phyloP scores from a whole-genome alignment of 2,797 vertebrate species.

The Erethizon dorsatum region DNA sequence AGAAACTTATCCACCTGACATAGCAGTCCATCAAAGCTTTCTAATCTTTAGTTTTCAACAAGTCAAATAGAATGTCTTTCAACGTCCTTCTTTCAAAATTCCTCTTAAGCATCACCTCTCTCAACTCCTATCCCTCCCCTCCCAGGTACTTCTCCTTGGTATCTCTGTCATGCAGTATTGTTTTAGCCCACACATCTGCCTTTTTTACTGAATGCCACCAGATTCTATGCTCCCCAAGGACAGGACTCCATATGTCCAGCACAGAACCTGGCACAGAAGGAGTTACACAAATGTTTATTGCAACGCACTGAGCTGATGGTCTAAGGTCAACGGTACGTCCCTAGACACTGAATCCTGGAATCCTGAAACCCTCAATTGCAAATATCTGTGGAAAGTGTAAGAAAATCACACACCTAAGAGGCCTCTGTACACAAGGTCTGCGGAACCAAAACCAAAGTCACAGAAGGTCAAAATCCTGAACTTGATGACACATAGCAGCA shows the following conservation, averaged over 20 bases:
- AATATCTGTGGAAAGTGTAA: constrained; percentile 15
- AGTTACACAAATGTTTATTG: not conserved
- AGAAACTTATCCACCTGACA: constrained; percentile 2
- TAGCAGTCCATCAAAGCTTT: not conserved
- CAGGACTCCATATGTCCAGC: not conserved
- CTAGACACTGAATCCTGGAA: not conserved
- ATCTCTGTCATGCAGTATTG: not conserved
- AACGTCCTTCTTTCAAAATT: constrained; percentile 1
- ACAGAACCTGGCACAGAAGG: not conserved
- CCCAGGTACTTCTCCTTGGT: not conserved
- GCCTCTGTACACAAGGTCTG: not conserved
- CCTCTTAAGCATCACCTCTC: not conserved
- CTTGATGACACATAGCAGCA: not conserved
- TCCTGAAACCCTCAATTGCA: not conserved
- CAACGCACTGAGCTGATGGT: not conserved
- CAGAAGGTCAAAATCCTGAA: not conserved
- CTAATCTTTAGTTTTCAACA: constrained; percentile 31
- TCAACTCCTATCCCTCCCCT: not conserved
- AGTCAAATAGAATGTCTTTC: not conserved
- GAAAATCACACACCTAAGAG: constrained; percentile 1
- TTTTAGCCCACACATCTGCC: not conserved
- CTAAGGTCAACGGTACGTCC: not conserved
- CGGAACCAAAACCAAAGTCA: constrained; percentile 39
- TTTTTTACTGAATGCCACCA: not conserved
- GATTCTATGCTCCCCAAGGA: not conserved